A percentile compares a stretch with the other conserved stretches of the same genome.
phyloP scores from a whole-genome alignment of 37 sponge, comb jelly and placozoan genomes.

The Diacarnus erythraeanus region DNA sequence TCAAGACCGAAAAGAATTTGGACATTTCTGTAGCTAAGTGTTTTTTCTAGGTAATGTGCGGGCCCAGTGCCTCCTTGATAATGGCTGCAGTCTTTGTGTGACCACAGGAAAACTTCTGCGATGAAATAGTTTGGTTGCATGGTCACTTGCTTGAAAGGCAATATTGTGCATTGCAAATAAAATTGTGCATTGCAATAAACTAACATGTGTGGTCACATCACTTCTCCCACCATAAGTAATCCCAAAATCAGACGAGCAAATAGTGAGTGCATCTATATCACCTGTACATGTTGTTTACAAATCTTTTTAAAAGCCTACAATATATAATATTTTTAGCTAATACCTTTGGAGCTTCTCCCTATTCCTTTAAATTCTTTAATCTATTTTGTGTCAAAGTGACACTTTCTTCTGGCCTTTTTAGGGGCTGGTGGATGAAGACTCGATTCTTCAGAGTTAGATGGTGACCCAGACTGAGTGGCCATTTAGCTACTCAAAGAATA shows the following conservation, averaged over 20 bases:
- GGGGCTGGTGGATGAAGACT: not conserved
- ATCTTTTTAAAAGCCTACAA: not conserved
- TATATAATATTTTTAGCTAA: not conserved
- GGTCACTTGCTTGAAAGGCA: too few species aligned
- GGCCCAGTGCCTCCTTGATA: too few species aligned
- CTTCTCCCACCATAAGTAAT: constrained; percentile 43
- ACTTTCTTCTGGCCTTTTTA: constrained; percentile 23
- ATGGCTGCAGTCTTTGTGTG: too few species aligned
- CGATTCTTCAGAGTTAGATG: not conserved
- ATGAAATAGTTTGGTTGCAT: too few species aligned
- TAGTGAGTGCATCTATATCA: constrained; percentile 12
- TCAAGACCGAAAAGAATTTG: not conserved
- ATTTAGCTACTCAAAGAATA: too few species aligned
- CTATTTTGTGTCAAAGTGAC: constrained; percentile 47
- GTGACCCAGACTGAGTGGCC: too few species aligned
- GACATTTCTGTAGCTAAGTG: constrained; percentile 21
- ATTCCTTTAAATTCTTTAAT: constrained; percentile 44
- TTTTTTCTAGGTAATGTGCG: constrained; percentile 38
- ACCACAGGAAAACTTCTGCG: constrained; percentile 26
- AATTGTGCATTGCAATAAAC: too few species aligned
- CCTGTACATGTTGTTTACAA: constrained; percentile 4
- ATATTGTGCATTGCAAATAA: too few species aligned
- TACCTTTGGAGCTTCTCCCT: constrained; percentile 15
- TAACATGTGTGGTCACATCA: constrained; percentile 36
- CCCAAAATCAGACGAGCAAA: constrained; percentile 30